Evolutionary conservation across 2,888 invertebrate species (phyloP), one percentile per base, ranked within the genome.

Genomic region (Oscheius sp.): DNA sequence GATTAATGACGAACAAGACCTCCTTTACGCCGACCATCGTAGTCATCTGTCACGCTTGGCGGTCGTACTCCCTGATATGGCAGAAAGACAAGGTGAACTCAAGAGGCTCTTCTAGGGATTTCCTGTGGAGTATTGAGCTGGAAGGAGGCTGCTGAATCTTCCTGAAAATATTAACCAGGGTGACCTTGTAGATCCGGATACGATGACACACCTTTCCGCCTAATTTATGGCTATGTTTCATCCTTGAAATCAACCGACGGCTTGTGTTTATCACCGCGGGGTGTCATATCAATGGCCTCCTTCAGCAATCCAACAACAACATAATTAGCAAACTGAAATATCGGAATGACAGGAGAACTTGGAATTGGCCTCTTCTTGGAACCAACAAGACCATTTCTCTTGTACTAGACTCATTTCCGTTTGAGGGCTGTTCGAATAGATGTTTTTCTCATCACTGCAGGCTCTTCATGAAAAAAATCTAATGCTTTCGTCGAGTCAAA

Each of bases 211-310:
- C 48, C 53, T 20, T 20, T 34, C 27, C 10, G 39, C 20, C 61
- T 25, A 61, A 61, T 61, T 61, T 61, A 42, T 27, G 50, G 12
- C 50, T n/a, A 29, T 29, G n/a, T 42, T 23, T 45, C 29, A 34
- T 15, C 61, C 61, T 42, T 61, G 61, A 61, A 61, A 27, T 15
- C 8, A 10, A 3, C 27, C 45, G 37, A 15, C 20, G 50, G 48
- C 34, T 46, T 50, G 50, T 64, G 64, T 64, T 64, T 64, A 64
- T 64, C 64, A 64, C 64, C 25, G 50, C 64, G 48, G 64, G 64
- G 64, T 64, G 64, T 64, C 64, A 50, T 64, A 64, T 64, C 64
- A 48, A 64, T 48, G 61, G 45, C 61, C 61, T 61, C 61, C 45
- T 61, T 61, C 61, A 42, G 61, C 42, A 15, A 45, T n/a, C 17